These are phyloP conservation scores for Dusona sp. DNA, from an alignment of 2,888 invertebrate genomes.

Conservation along the genomic window DNA sequence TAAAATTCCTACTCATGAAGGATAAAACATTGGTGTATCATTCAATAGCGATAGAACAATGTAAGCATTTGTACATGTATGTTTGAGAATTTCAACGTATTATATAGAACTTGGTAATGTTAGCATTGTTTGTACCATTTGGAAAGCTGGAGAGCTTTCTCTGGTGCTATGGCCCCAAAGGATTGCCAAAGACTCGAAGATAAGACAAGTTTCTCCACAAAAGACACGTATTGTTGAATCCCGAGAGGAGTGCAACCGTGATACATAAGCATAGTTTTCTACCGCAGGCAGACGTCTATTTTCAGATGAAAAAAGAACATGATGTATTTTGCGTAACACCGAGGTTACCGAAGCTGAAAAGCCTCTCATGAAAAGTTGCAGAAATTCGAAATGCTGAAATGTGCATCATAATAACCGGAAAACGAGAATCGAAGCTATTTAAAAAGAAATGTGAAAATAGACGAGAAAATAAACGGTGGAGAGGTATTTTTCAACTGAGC, in stretches of 20 bases:
- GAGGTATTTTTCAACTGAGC: constrained; percentile 36
- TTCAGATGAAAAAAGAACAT: constrained; percentile 30
- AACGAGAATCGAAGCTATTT: neutral
- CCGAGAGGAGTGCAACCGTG: constrained; percentile 21
- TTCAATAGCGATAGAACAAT: constrained; percentile 54
- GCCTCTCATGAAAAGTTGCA: constrained; percentile 1
- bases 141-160: constrained; percentile 52
- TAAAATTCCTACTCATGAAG: constrained; percentile 5
- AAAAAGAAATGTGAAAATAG: constrained; percentile 10
- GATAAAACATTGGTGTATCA: constrained; percentile 9
- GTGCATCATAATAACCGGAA: neutral
- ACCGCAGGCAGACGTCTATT: neutral
- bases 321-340: constrained; percentile 58
- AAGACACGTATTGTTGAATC: constrained; percentile 66
- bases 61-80: constrained; percentile 14
- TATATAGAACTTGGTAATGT: constrained; percentile 42
- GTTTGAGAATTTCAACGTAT: constrained; percentile 3
- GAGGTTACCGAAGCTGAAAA: constrained; percentile 23
- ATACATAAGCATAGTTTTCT: constrained; percentile 43
- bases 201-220: constrained; percentile 65
- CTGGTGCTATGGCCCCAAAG: constrained; percentile 39
- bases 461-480: neutral
- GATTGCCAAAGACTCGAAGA: constrained; percentile 64
- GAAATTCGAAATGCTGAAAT: neutral
- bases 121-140: constrained; percentile 58